phyloP scores from a whole-genome alignment of 2,888 invertebrate species.

The Nemoura dubitans region DNA sequence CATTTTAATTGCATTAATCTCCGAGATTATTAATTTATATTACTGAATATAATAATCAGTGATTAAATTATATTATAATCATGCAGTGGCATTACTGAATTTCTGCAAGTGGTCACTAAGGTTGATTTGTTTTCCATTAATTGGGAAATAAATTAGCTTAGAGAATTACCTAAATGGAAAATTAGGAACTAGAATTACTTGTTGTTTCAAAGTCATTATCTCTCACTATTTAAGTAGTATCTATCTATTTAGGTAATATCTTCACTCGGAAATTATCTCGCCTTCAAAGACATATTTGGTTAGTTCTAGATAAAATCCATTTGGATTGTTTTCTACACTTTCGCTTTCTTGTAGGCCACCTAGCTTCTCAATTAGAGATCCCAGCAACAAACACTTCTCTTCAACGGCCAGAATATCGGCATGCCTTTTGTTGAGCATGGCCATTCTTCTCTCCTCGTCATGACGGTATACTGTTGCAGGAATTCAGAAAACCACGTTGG shows the following conservation, averaged over 20 bases:
- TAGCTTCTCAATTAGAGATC: constrained; percentile 43
- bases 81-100: no score
- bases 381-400: constrained; percentile 45
- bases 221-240: neutral
- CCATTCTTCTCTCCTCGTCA: constrained; percentile 47
- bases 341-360: constrained; percentile 35
- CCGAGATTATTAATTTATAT: no score
- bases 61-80: no score
- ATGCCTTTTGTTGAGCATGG: constrained; percentile 47
- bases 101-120: no score
- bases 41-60: no score
- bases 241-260: no score
- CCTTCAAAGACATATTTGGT: constrained; percentile 27
- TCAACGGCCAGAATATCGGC: constrained; percentile 45
- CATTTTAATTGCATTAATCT: no score
- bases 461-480: constrained; percentile 48
- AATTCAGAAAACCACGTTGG: constrained; percentile 50
- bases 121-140: no score
- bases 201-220: neutral
- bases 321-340: neutral
- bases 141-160: no score
- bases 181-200: neutral
- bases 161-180: neutral
- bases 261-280: constrained; percentile 23
- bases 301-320: constrained; percentile 14